Conservation (phyloP, 2,888 invertebrate genomes). For the Zygaena filipendulae region DNA sequence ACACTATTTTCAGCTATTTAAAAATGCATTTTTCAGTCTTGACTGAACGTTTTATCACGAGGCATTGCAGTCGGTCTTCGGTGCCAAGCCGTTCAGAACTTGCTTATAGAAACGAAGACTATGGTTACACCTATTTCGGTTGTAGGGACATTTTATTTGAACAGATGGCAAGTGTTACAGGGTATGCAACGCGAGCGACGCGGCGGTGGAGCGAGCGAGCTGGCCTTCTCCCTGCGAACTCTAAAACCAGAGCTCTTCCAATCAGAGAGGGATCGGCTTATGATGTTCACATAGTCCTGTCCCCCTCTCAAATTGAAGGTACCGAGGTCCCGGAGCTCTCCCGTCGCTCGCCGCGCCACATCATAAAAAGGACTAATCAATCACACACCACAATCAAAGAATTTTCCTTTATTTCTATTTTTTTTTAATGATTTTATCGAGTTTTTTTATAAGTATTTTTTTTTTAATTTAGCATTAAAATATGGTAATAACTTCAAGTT, state of each 20-base stretch:
- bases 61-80: conserved; percentile 43
- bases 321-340: too few relatives aligned
- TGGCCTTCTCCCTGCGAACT: conserved; percentile 9
- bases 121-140: too few relatives aligned
- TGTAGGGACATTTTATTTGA: conserved; percentile 39
- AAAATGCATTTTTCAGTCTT: conserved; percentile 55
- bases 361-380: conserved; percentile 57
- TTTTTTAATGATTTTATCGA: conserved; percentile 45
- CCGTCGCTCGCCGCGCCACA: conserved; percentile 13
- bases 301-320: too few relatives aligned
- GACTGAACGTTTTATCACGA: conserved; percentile 22
- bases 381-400: conserved; percentile 62
- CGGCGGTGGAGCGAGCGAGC: conserved; percentile 17
- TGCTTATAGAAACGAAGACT: too few relatives aligned
- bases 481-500: conserved; percentile 63
- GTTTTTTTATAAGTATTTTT: conserved; percentile 50
- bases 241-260: conserved; percentile 1
- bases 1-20: conserved; percentile 40
- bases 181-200: conserved; percentile 20
- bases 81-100: too few relatives aligned
- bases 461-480: conserved; percentile 69
- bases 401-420: conserved; percentile 65
- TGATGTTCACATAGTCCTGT: too few relatives aligned
- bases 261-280: too few relatives aligned
- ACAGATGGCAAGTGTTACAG: conserved; percentile 58